Conservation (phyloP, 2,888 invertebrate genomes). For the Malthinus flaveolus region DNA sequence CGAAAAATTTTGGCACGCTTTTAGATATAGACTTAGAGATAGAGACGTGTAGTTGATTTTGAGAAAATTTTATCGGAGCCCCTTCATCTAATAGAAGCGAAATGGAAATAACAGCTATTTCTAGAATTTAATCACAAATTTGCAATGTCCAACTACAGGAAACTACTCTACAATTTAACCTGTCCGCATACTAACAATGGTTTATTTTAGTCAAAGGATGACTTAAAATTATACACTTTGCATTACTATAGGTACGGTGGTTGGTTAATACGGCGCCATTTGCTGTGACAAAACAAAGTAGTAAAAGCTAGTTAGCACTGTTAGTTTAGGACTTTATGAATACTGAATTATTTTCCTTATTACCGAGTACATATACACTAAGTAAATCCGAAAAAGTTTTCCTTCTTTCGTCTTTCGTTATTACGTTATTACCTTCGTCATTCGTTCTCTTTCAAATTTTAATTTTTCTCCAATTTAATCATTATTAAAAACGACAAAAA, state of each 20-base stretch:
- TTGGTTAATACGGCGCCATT: slow-evolving; percentile 49
- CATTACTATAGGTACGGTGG: slow-evolving; percentile 46
- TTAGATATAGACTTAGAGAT: background rate
- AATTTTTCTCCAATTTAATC: background rate
- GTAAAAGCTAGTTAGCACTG: slow-evolving; percentile 32
- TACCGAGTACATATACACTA: slow-evolving; percentile 25
- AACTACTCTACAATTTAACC: slow-evolving; percentile 48
- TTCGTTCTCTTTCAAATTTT: slow-evolving; percentile 1
- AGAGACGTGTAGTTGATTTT: background rate
- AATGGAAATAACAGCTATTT: background rate
- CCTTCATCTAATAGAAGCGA: no score
- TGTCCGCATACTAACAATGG: slow-evolving; percentile 49
- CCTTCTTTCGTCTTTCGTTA: slow-evolving; percentile 5
- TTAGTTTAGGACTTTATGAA: slow-evolving; percentile 40
- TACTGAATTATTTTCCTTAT: slow-evolving; percentile 43
- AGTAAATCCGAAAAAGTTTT: slow-evolving; percentile 9
- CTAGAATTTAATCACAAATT: slow-evolving; percentile 5
- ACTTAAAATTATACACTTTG: slow-evolving; percentile 50
- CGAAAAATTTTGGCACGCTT: background rate
- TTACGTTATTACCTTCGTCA: slow-evolving; percentile 6
- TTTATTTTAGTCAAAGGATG: slow-evolving; percentile 37
- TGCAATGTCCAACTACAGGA: slow-evolving; percentile 44
- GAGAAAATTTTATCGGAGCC: no score
- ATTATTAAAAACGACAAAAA: background rate
- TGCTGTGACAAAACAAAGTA: slow-evolving; percentile 39